These are phyloP conservation scores for Ditula angustiorana DNA, from an alignment of 2,888 invertebrate genomes.

Conservation along the genomic window DNA sequence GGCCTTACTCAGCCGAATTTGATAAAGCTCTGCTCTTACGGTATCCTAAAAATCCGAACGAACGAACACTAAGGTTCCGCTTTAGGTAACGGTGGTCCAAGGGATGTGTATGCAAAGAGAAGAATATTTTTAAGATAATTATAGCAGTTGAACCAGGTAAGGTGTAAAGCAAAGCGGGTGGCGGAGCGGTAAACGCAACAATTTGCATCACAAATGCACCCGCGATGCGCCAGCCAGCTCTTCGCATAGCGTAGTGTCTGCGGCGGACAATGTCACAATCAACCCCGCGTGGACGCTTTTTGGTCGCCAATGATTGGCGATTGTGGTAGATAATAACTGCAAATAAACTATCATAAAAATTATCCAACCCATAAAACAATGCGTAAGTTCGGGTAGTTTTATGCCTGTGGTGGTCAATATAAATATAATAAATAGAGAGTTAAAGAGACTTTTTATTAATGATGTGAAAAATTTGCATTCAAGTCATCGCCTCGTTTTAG, in stretches of 20 bases:
- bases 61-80: background rate
- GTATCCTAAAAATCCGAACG: no score
- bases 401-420: no score
- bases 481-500: no score
- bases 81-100: no score
- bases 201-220: conserved; percentile 68
- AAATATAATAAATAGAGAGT: no score
- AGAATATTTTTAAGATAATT: conserved; percentile 84
- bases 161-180: conserved; percentile 70
- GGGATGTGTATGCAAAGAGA: conserved; percentile 48
- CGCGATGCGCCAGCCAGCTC: conserved; percentile 63
- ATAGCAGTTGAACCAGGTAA: conserved; percentile 75
- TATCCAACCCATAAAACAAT: background rate
- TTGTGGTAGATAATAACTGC: conserved; percentile 68
- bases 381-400: no score
- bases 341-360: background rate
- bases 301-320: conserved; percentile 80
- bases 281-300: conserved; percentile 83
- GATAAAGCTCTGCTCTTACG: no score
- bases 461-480: no score
- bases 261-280: conserved; percentile 83
- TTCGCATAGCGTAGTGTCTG: conserved; percentile 60
- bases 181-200: conserved; percentile 62
- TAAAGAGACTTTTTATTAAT: no score
- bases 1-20: no score